Conservation (phyloP, 2,113 vertebrate genomes). For the Indicator indicator region DNA sequence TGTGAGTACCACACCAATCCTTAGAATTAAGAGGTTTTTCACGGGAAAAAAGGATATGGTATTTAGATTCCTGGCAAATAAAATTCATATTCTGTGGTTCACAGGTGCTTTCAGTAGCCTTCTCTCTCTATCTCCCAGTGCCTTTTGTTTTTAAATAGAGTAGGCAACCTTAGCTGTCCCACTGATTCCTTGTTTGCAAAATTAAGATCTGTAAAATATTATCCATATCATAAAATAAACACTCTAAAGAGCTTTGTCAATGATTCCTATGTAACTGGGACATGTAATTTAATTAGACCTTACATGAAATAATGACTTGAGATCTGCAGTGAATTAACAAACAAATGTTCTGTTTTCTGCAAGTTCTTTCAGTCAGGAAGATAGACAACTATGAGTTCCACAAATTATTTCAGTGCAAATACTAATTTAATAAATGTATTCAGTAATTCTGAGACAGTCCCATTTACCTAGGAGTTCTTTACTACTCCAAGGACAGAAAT, state of each 20-base stretch:
- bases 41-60: not conserved
- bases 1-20: not conserved
- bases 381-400: not conserved
- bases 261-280: not conserved
- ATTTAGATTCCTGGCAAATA: not conserved
- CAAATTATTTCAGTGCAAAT: not conserved
- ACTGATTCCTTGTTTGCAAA: not conserved
- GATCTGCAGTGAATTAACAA: not conserved
- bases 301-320: not conserved
- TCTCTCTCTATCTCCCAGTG: not conserved
- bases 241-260: not conserved
- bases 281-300: not conserved
- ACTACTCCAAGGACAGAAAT: not conserved
- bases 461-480: not conserved
- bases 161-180: not conserved
- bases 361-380: not conserved
- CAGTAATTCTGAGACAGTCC: not conserved
- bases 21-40: not conserved
- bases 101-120: not conserved
- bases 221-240: not conserved
- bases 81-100: not conserved
- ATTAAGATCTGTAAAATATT: not conserved
- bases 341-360: not conserved
- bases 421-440: not conserved
- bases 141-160: not conserved